phyloP scores from a whole-genome alignment of 2,113 vertebrate species.

The Shinisaurus crocodilurus region DNA sequence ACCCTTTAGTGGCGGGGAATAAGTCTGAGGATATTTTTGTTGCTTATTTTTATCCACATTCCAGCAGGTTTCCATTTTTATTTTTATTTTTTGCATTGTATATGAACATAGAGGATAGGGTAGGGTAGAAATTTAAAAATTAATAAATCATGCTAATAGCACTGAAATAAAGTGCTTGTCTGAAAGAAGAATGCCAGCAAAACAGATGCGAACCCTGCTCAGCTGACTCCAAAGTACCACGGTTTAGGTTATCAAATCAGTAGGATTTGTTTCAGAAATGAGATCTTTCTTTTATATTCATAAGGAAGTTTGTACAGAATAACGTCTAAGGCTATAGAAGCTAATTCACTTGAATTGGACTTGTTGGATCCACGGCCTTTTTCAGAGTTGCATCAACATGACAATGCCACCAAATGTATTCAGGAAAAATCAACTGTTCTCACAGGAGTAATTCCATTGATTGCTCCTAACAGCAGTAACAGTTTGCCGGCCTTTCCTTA shows the following conservation, averaged over 20 bases:
- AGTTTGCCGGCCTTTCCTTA: not conserved
- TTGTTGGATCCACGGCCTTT: not conserved
- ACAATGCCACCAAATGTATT: not conserved
- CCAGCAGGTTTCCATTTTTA: not conserved
- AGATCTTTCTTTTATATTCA: not conserved
- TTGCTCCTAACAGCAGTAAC: not conserved
- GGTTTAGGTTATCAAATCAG: not conserved
- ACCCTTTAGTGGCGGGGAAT: not conserved
- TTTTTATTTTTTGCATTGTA: conserved; percentile 6
- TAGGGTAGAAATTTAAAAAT: not conserved
- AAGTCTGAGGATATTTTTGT: not conserved
- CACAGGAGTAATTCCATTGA: not conserved
- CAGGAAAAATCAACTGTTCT: conserved; percentile 10
- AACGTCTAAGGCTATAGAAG: not conserved
- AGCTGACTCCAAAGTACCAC: not conserved
- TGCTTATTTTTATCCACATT: conserved; percentile 4
- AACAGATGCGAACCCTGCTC: not conserved
- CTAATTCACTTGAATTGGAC: not conserved
- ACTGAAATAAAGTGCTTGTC: not conserved
- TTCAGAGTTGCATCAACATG: not conserved
- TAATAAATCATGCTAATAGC: not conserved
- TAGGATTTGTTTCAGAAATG: no score
- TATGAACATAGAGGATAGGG: not conserved
- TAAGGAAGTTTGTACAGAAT: not conserved
- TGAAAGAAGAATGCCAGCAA: not conserved